These are phyloP conservation scores for Pheosia tremula DNA, from an alignment of 2,888 invertebrate species.

Conservation along the genomic window DNA sequence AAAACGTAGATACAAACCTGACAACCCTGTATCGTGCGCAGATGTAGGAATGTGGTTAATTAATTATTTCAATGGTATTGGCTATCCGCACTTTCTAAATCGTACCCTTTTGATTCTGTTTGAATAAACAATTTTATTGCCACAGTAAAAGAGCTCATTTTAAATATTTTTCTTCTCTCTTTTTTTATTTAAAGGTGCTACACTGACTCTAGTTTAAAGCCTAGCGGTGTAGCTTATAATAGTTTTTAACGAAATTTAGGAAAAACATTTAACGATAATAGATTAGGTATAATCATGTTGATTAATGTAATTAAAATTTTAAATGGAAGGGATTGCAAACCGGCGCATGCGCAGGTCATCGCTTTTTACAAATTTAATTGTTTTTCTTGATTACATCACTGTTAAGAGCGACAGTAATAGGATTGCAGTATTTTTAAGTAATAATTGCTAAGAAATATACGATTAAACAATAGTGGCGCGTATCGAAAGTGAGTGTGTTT, in stretches of 20 bases:
- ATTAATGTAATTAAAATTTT: not conserved
- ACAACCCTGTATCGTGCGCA: slow-evolving; percentile 25
- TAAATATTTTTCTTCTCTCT: too few species aligned
- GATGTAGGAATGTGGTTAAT: slow-evolving; percentile 37
- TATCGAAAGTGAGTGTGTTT: slow-evolving; percentile 44
- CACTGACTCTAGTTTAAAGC: too few species aligned
- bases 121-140: too few species aligned
- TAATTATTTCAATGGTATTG: slow-evolving; percentile 35
- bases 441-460: slow-evolving; percentile 12
- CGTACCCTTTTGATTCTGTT: not conserved
- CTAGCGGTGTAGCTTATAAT: too few species aligned
- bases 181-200: too few species aligned
- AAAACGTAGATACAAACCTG: too few species aligned
- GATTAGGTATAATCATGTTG: too few species aligned
- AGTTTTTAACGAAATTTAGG: too few species aligned
- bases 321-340: not conserved
- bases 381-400: not conserved
- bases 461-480: slow-evolving; percentile 21
- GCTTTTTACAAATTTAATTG: not conserved
- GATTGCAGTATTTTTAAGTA: not conserved
- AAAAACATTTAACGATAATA: too few species aligned
- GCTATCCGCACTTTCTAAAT: slow-evolving; percentile 40
- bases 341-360: slow-evolving; percentile 3
- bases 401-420: not conserved
- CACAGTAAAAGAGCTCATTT: too few species aligned